Base-by-base conservation (phyloP, 1,140 invertebrate genomes). In the Phymastichus coffea region DNA sequence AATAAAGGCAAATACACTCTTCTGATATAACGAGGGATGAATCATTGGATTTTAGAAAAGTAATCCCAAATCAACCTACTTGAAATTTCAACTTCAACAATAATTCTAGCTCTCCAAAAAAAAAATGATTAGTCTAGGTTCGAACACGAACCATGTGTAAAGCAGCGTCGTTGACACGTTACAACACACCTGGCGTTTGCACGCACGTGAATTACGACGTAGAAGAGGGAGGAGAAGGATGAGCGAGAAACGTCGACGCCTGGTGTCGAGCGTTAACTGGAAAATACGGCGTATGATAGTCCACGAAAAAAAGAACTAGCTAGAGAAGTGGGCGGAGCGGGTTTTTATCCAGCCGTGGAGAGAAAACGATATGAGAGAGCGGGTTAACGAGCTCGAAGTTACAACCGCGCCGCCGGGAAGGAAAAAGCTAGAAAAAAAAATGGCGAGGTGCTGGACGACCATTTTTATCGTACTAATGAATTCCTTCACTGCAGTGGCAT, bases 371-470 rank as follows among this genome's bases (percentile, higher is more conserved):
- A 57, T 57, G 60, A 51, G n/a, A n/a, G n/a, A n/a, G 44, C 54
- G 40, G 53, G 40, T 62, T 62, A 57, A 62, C 60, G 47, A 62
- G 54, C 48, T 62, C 26, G 20, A 44, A 52, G 28, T 52, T 62
- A 40, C 30, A 57, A 26, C 49, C 41, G 40, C 40, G 22, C 10
- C 14, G 22, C n/a, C n/a, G n/a, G n/a, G n/a, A n/a, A n/a, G 14
- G 10, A 19, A n/a, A 15, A 14, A 26, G 8, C 19, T 14, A 26
- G 43, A 61, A 26, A 23, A 20, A 25, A 63, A 55, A 49, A 22
- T 28, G 10, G 26, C 12, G 23, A 17, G 28, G 55, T 14, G 23
- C 22, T 23, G 19, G 1, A 51, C 14, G 8, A 3, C 35, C 1
- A 20, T 52, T 37, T 38, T 52, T 48, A 52, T 52, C 49, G n/a